These are phyloP conservation scores for Glossosoma conforme DNA, from an alignment of 1,140 invertebrate species.

Conservation along the genomic window DNA sequence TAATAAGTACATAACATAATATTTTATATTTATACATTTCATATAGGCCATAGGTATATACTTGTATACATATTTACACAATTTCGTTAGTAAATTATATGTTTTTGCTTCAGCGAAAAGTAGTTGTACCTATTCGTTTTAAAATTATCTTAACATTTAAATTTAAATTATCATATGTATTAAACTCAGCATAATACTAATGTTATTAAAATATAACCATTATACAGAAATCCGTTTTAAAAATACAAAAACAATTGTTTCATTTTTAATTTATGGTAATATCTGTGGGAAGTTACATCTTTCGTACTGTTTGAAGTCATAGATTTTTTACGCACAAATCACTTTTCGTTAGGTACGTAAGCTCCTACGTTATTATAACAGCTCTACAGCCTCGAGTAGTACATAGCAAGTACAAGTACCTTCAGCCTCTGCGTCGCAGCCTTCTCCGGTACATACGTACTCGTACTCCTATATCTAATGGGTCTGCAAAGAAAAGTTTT, in stretches of 20 bases:
- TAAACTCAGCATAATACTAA: too few relatives aligned
- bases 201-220: neutral
- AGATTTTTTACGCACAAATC: conserved; percentile 25
- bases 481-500: conserved; percentile 54
- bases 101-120: too few relatives aligned
- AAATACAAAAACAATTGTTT: conserved; percentile 3
- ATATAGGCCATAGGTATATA: too few relatives aligned
- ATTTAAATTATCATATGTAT: too few relatives aligned
- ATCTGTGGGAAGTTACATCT: neutral
- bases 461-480: conserved; percentile 44
- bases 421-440: conserved; percentile 7
- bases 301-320: conserved; percentile 7
- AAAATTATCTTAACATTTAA: too few relatives aligned
- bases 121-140: too few relatives aligned
- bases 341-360: conserved; percentile 20
- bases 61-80: too few relatives aligned
- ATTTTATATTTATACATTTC: too few relatives aligned
- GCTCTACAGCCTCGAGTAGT: neutral
- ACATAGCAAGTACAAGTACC: conserved; percentile 1
- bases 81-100: too few relatives aligned
- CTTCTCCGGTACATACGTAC: conserved; percentile 8
- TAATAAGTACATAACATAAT: too few relatives aligned
- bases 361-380: conserved; percentile 7
- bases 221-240: neutral
- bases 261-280: conserved; percentile 5